Evolutionary conservation across 2,888 invertebrate species (phyloP).

Genomic region (Odontocolon sp.): DNA sequence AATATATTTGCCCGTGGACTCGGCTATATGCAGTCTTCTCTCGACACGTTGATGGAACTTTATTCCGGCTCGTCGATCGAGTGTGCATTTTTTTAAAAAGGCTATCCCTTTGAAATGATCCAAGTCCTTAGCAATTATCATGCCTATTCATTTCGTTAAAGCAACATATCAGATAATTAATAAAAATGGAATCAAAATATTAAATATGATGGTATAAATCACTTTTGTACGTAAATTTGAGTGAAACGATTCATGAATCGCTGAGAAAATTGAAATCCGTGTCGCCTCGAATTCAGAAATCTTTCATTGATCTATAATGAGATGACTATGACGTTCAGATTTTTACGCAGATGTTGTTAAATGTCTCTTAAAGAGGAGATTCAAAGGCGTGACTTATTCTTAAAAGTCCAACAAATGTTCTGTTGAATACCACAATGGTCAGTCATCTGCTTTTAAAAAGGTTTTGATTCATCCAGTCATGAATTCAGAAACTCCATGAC

Average conservation of each 20-base stretch:
- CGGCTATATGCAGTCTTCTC: not conserved
- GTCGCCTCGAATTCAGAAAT: not conserved
- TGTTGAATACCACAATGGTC: not conserved
- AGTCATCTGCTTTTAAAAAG: not conserved
- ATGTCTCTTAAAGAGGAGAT: not conserved
- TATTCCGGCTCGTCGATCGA: not conserved
- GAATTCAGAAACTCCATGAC: conserved; percentile 2
- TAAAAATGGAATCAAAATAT: too few species aligned
- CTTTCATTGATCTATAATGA: not conserved
- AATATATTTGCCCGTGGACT: conserved; percentile 44
- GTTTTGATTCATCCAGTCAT: not conserved
- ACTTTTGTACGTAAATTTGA: not conserved
- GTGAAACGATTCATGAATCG: not conserved
- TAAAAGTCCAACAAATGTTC: not conserved
- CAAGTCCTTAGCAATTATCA: too few species aligned
- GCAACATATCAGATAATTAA: too few species aligned
- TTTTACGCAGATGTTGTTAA: conserved; percentile 28
- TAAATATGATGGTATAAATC: too few species aligned
- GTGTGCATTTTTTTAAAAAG: not conserved
- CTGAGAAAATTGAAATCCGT: not conserved
- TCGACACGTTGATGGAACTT: conserved; percentile 26
- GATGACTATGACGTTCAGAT: conserved; percentile 5
- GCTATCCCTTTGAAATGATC: not conserved
- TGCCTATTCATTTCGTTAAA: too few species aligned
- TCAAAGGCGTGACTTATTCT: conserved; percentile 36